phyloP scores from a whole-genome alignment of 2,888 invertebrate genomes.

The Nipponacmea schrenckii region DNA sequence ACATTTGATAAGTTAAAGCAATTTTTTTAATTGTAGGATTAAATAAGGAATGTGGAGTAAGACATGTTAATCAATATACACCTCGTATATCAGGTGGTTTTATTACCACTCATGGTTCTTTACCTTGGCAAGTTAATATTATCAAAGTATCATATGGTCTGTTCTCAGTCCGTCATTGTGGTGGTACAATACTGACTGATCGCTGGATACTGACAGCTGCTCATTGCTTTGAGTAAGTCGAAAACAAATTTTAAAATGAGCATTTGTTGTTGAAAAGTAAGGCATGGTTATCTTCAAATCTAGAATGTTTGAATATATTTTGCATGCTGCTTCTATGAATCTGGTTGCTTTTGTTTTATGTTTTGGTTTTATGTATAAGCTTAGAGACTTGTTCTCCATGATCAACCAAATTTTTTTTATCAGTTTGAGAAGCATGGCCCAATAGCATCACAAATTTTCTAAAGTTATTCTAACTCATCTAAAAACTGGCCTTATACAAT shows the following conservation, averaged over 20 bases:
- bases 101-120: constrained; percentile 14
- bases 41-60: constrained; percentile 10
- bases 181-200: constrained; percentile 77
- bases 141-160: not conserved
- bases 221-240: constrained; percentile 72
- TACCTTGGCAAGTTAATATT: constrained; percentile 26
- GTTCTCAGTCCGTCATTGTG: constrained; percentile 70
- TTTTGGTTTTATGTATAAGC: constrained; percentile 8
- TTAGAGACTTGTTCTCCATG: not conserved
- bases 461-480: too few species aligned
- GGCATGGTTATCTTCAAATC: too few species aligned
- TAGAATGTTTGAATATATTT: too few species aligned
- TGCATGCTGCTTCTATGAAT: not conserved
- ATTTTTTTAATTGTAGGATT: too few species aligned
- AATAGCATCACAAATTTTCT: too few species aligned
- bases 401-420: too few species aligned
- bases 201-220: constrained; percentile 76
- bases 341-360: too few species aligned
- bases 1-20: too few species aligned
- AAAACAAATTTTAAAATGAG: not conserved
- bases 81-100: constrained; percentile 22
- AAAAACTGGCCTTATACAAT: too few species aligned
- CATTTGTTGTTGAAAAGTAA: not conserved
- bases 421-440: too few species aligned
- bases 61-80: constrained; percentile 13